Base-by-base conservation (phyloP, 2,888 invertebrate species). In the Aproaerema taeniolella region DNA sequence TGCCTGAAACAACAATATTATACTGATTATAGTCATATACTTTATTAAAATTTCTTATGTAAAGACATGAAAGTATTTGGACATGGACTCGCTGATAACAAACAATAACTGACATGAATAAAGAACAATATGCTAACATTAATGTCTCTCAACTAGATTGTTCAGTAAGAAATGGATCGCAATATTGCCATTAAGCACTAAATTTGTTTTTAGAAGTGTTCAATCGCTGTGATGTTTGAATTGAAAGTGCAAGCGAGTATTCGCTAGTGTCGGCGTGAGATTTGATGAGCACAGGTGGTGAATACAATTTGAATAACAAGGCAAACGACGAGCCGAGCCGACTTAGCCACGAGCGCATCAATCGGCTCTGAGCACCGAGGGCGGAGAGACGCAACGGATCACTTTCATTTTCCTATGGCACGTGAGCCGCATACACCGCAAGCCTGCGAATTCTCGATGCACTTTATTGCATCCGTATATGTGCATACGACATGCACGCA, bases 1-100 rank as follows among this genome's bases (percentile, higher is more conserved):
- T 94, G 74, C 93, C 94, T 94, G 80, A 28, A 82, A 87, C 20
- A 43, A 37, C 37, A 35, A 38, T 11, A 24, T 1, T 13, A 9
- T 8, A 12, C n/a, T n/a, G n/a, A n/a, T n/a, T n/a, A n/a, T n/a
- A n/a, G n/a, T n/a, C n/a, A n/a, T n/a, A n/a, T n/a, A n/a, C n/a
- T n/a, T n/a, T n/a, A n/a, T n/a, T n/a, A n/a, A n/a, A n/a, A n/a
- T n/a, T n/a, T n/a, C n/a, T n/a, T n/a, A n/a, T n/a, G n/a, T n/a
- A n/a, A n/a, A n/a, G n/a, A n/a, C n/a, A n/a, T n/a, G n/a, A n/a
- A n/a, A n/a, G n/a, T n/a, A n/a, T n/a, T n/a, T n/a, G n/a, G n/a
- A n/a, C n/a, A n/a, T n/a, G n/a, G n/a, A n/a, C n/a, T n/a, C n/a
- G n/a, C n/a, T n/a, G n/a, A n/a, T n/a, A n/a, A n/a, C n/a, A n/a